Percentiles rank a stretch among this genome's conserved stretches.
phyloP scores from a whole-genome alignment of 1,140 invertebrate species.

The Leptinotarsa texana region DNA sequence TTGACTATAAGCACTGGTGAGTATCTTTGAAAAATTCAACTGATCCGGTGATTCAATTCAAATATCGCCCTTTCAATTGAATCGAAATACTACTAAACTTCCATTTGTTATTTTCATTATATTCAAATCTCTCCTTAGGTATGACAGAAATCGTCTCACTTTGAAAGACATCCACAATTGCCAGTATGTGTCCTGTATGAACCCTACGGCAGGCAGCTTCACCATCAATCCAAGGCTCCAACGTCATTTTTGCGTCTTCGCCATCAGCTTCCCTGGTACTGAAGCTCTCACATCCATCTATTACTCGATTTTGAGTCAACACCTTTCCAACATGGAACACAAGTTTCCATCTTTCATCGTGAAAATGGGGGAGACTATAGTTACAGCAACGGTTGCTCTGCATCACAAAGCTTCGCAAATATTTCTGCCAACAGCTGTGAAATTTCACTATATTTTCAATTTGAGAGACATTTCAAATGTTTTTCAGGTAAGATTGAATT shows the following conservation, averaged over 20 bases:
- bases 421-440: constrained; percentile 92
- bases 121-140: constrained; percentile 48
- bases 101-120: too few species aligned
- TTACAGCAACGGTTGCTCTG: constrained; percentile 78
- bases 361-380: constrained; percentile 68
- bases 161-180: constrained; percentile 96
- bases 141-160: constrained; percentile 86
- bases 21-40: too few species aligned
- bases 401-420: constrained; percentile 84
- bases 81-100: too few species aligned
- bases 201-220: constrained; percentile 95
- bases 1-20: constrained; percentile 92
- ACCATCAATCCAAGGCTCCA: constrained; percentile 94
- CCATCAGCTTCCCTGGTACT: constrained; percentile 85
- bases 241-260: constrained; percentile 93
- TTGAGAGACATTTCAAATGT: constrained; percentile 91
- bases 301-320: constrained; percentile 82
- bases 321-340: constrained; percentile 79
- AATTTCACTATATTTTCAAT: constrained; percentile 98
- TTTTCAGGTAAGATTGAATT: constrained; percentile 66
- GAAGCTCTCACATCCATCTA: constrained; percentile 91
- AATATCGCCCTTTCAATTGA: too few species aligned
- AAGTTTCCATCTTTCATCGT: constrained; percentile 71
- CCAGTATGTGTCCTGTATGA: constrained; percentile 97
- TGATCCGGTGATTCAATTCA: too few species aligned